Percentiles rank a stretch among this genome's conserved stretches.
Conservation (phyloP, 2,797 vertebrate species). For the Scyliorhinus canicula region DNA sequence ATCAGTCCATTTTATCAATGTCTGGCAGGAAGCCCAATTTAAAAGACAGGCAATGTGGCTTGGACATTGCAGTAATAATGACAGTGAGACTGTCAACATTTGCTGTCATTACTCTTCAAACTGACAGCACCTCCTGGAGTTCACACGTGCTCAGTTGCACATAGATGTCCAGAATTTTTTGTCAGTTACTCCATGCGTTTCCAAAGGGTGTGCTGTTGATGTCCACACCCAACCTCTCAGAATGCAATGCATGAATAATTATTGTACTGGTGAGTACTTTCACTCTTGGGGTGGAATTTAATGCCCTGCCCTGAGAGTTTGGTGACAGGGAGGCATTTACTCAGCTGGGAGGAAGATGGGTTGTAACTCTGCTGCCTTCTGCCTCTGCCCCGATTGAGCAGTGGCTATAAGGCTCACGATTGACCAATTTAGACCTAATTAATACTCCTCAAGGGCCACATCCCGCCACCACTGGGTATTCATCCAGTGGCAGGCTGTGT, state of each 20-base stretch:
- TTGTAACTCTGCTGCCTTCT: no score
- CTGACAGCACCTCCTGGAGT: neutral
- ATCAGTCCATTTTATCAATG: neutral
- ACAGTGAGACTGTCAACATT: neutral
- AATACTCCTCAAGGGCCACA: no score
- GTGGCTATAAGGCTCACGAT: no score
- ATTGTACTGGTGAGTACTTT: no score
- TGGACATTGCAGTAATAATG: neutral
- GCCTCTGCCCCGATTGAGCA: no score
- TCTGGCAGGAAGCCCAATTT: neutral
- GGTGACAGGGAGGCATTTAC: neutral
- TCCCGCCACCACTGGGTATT: no score
- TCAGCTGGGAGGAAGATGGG: no score
- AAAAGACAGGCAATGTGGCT: neutral
- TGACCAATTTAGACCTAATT: no score
- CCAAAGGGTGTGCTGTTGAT: neutral
- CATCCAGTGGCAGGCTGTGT: no score
- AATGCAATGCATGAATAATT: neutral
- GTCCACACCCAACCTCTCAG: neutral
- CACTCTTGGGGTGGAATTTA: no score
- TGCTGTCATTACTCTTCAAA: neutral
- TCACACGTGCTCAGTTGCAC: neutral
- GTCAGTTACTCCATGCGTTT: neutral
- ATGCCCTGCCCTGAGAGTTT: neutral
- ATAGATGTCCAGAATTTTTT: neutral